Evolutionary conservation across 2,113 vertebrate genomes (phyloP).

Genomic region (Notothenia coriiceps): DNA sequence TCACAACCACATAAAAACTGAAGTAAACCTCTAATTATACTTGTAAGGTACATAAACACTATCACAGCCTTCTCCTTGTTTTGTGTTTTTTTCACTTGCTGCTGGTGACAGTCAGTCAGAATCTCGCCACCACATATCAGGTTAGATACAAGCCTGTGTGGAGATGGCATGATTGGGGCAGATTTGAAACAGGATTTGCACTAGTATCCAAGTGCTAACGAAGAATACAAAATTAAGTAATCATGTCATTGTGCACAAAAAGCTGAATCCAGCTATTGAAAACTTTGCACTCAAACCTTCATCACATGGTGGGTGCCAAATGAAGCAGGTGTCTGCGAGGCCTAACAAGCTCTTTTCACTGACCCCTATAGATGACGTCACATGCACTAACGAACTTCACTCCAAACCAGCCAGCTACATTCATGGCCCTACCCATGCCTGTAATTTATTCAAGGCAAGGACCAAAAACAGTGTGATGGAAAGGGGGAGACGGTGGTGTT

Average conservation of each 20-base stretch:
- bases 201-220: slow-evolving; percentile 15
- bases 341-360: slow-evolving; percentile 76
- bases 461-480: slow-evolving; percentile 56
- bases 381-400: slow-evolving; percentile 76
- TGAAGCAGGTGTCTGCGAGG: slow-evolving; percentile 78
- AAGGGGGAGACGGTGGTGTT: slow-evolving; percentile 49
- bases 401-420: slow-evolving; percentile 73
- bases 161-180: neutral
- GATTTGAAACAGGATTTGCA: slow-evolving; percentile 29
- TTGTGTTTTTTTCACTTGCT: slow-evolving; percentile 26
- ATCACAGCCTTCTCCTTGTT: neutral
- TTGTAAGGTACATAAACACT: slow-evolving; percentile 30
- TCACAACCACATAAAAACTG: slow-evolving; percentile 51
- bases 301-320: slow-evolving; percentile 65
- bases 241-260: slow-evolving; percentile 37
- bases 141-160: neutral
- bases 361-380: slow-evolving; percentile 77
- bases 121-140: neutral
- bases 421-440: slow-evolving; percentile 69
- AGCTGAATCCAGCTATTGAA: slow-evolving; percentile 54
- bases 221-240: slow-evolving; percentile 31
- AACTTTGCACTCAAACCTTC: slow-evolving; percentile 49
- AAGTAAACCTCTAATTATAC: slow-evolving; percentile 42
- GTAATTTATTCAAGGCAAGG: slow-evolving; percentile 82
- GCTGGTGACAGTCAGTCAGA: neutral